Base-by-base conservation (phyloP, 2,113 vertebrate genomes). In the Myotis lucifugus region DNA sequence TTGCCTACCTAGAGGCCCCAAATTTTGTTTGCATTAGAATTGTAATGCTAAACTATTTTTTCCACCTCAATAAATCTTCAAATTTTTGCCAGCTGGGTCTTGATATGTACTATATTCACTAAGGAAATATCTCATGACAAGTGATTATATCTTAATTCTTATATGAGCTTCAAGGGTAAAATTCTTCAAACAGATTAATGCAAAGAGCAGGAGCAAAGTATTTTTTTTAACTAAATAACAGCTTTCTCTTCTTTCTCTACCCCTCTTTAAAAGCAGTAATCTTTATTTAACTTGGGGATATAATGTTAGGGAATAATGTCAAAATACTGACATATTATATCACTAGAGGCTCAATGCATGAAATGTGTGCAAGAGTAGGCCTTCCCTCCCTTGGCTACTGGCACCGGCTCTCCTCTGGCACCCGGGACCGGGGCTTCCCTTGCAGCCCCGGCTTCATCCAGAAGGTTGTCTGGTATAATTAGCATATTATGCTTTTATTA, bases 21-120 rank as follows among this genome's bases (percentile, higher is more conserved):
- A 9, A 40, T 56, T 95, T 95, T 52, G 23, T 61, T 82, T 90
- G 88, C 46, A 46, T 92, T 70, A 90, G 46, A 59, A 88, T 73
- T 85, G 12, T 19, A 81, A 72, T 29, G 17, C n/a, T 59, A 29
- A 92, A 34, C 25, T 70, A 69, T 54, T 85, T 79, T 72, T 34
- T 67, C 37, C 18, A 14, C 21, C 37, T 86, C 34, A 85, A 23
- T 61, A 66, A 64, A 37, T 72, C 56, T 37, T 90, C 52, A 77
- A 54, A 85, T 72, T 61, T 92, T 92, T 70, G 46, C 12, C 52
- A 82, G 37, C 21, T 82, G 78, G 40, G 6, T 92, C 34, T 92
- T 84, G 17, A 76, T 46, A 74, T 54, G 29, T 54, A 9, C 56
- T 6, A 27, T 70, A 85, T 72, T 73, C 32, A 79, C 13, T 66